Percentiles rank a stretch among this genome's conserved stretches.
Conservation (phyloP, 2,797 vertebrate species). For the Lophura swinhoii region DNA sequence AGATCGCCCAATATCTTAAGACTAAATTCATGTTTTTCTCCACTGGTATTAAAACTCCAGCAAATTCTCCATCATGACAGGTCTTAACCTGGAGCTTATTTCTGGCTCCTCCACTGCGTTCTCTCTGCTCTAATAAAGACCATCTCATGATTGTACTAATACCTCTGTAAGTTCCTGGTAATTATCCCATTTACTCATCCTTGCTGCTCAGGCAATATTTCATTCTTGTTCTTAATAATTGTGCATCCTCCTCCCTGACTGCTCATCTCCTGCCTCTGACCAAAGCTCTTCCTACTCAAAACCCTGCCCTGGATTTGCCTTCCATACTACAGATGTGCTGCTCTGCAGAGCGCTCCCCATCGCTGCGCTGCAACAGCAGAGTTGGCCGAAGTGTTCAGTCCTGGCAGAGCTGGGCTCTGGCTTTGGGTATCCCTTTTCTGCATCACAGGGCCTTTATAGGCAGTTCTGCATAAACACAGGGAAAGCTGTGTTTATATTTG, state of each 20-base stretch:
- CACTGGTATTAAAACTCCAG: background rate
- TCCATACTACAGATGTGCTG: background rate
- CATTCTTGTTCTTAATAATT: background rate
- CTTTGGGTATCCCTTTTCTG: background rate
- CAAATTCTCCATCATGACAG: background rate
- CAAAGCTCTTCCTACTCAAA: slow-evolving; percentile 8
- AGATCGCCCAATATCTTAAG: background rate
- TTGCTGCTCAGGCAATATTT: slow-evolving; percentile 6
- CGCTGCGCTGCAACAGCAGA: background rate
- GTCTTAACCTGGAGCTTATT: slow-evolving; percentile 17
- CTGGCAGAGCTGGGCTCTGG: background rate
- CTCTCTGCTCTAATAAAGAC: slow-evolving; percentile 25
- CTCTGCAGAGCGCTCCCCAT: background rate
- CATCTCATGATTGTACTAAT: background rate
- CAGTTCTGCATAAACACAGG: slow-evolving; percentile 19
- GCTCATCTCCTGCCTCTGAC: background rate
- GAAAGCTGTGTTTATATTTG: slow-evolving; percentile 22
- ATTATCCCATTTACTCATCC: slow-evolving; percentile 53
- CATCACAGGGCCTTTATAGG: background rate
- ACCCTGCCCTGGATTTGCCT: background rate
- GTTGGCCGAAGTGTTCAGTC: background rate
- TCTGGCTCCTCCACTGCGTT: background rate
- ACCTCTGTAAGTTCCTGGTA: slow-evolving; percentile 40
- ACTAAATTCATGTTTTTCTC: background rate
- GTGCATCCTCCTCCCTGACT: background rate